Percentiles rank a stretch among this genome's conserved stretches.
Conservation (phyloP, 2,888 invertebrate genomes). For the Drosophila hamatofila region DNA sequence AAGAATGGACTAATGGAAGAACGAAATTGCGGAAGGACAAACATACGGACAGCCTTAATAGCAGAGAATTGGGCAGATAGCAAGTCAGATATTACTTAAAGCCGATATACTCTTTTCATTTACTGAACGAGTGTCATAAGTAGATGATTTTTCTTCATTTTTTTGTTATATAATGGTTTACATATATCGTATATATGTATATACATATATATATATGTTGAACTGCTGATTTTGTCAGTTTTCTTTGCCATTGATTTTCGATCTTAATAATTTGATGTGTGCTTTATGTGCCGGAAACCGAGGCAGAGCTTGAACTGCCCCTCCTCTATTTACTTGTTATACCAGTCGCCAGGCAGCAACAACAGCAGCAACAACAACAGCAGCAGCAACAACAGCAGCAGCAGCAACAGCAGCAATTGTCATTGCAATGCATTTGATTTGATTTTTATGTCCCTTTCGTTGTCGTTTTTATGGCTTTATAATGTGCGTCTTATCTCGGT, state of each 20-base stretch:
- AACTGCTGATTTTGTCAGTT: slow-evolving; percentile 75
- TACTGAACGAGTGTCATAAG: not conserved
- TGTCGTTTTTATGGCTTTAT: slow-evolving; percentile 62
- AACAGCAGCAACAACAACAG: not conserved
- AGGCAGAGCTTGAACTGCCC: slow-evolving; percentile 22
- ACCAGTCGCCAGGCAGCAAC: slow-evolving; percentile 8
- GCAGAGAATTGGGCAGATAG: not conserved
- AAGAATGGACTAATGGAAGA: too few relatives aligned
- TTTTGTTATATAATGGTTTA: not conserved
- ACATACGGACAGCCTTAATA: too few relatives aligned
- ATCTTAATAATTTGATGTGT: slow-evolving; percentile 75
- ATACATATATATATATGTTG: not conserved
- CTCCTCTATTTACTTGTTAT: slow-evolving; percentile 17
- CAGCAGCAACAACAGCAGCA: not conserved
- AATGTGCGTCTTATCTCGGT: slow-evolving; percentile 47
- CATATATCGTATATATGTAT: not conserved
- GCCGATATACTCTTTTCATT: not conserved
- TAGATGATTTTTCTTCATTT: not conserved
- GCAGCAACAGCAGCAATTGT: slow-evolving; percentile 48
- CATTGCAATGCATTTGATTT: slow-evolving; percentile 70
- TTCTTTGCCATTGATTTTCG: slow-evolving; percentile 76
- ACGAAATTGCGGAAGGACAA: too few relatives aligned
- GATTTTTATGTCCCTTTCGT: slow-evolving; percentile 59
- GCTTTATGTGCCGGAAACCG: slow-evolving; percentile 71
- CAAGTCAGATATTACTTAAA: not conserved